Conservation (phyloP, 2,888 invertebrate genomes). For the Myathropa florea region DNA sequence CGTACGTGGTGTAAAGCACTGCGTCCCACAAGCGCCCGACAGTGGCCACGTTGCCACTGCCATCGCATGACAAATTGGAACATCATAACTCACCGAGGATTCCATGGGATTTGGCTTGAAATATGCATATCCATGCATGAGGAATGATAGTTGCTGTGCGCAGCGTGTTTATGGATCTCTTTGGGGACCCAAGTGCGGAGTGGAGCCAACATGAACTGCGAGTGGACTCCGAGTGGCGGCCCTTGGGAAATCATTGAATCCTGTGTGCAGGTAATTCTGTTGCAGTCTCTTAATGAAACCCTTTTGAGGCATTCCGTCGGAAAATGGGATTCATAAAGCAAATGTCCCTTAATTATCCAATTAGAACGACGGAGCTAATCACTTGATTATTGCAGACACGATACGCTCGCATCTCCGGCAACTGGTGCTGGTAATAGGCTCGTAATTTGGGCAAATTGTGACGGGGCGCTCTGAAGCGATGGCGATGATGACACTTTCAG, state of each 20-base stretch:
- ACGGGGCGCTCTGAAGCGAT: background rate
- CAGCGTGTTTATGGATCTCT: background rate
- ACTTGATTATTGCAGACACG: constrained; percentile 27
- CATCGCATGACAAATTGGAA: constrained; percentile 42
- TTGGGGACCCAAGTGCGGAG: background rate
- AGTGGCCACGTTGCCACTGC: constrained; percentile 9
- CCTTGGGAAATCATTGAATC: background rate
- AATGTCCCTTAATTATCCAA: constrained; percentile 15
- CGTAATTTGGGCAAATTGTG: background rate
- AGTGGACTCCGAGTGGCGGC: background rate
- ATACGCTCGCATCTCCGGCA: background rate
- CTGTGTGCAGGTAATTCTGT: background rate
- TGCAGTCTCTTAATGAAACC: too few species aligned
- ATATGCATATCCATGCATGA: constrained; percentile 11
- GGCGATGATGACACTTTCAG: background rate
- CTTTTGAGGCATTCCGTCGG: background rate
- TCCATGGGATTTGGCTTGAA: constrained; percentile 26
- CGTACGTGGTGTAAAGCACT: constrained; percentile 12
- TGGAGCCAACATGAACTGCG: background rate
- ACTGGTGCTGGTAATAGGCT: background rate
- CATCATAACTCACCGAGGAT: constrained; percentile 36
- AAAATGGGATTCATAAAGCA: background rate
- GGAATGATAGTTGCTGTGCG: background rate
- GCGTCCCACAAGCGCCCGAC: background rate
- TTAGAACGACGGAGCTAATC: constrained; percentile 40